Conservation (phyloP, 1,140 invertebrate species). For the Eriosoma lanigerum region DNA sequence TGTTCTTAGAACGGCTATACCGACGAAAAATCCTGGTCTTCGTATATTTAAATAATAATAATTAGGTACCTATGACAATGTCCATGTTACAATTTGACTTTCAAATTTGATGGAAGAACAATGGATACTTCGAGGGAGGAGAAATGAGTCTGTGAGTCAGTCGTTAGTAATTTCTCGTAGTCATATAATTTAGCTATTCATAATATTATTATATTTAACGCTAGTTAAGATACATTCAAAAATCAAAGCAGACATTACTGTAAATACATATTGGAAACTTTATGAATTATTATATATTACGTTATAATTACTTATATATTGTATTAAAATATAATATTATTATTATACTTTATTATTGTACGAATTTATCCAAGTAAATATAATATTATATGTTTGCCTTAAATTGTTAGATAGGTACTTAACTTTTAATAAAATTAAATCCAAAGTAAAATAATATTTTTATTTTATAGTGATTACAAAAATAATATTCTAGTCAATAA, state of each 20-base stretch:
- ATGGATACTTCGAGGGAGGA: conserved; percentile 23
- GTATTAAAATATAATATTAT: too few relatives aligned
- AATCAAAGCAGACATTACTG: too few relatives aligned
- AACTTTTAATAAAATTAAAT: too few relatives aligned
- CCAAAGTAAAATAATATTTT: too few relatives aligned
- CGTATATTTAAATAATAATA: conserved; percentile 45
- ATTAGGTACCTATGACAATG: conserved; percentile 25
- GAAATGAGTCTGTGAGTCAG: conserved; percentile 28
- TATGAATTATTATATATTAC: too few relatives aligned
- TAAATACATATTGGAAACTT: too few relatives aligned
- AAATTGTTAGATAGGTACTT: too few relatives aligned
- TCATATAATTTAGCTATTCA: neutral
- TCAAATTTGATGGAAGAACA: conserved; percentile 35
- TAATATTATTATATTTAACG: neutral
- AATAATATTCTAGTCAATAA: neutral
- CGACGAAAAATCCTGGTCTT: conserved; percentile 2
- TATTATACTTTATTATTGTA: too few relatives aligned
- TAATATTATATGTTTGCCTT: too few relatives aligned
- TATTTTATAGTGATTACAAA: too few relatives aligned
- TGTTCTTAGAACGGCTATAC: conserved; percentile 15
- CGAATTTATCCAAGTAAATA: too few relatives aligned
- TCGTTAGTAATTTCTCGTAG: conserved; percentile 26
- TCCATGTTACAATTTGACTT: conserved; percentile 35
- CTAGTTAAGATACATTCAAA: neutral
- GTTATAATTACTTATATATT: too few relatives aligned